phyloP scores from a whole-genome alignment of 1,140 invertebrate species.

The Nymphalis io region DNA sequence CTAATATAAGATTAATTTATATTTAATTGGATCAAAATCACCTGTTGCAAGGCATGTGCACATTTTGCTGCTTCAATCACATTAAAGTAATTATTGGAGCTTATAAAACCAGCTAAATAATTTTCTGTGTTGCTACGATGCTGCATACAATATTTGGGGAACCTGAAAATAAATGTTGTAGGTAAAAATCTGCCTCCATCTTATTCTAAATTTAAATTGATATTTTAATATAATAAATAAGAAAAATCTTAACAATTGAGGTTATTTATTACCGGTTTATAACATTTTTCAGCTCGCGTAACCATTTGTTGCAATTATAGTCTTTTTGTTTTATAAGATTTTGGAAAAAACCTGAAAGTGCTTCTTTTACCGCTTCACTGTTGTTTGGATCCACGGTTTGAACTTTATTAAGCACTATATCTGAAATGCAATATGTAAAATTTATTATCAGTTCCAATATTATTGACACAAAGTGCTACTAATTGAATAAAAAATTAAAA shows the following conservation, averaged over 20 bases:
- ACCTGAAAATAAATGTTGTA: constrained; percentile 52
- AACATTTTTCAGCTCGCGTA: constrained; percentile 53
- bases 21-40: constrained; percentile 25
- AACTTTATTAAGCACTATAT: constrained; percentile 63
- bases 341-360: constrained; percentile 54
- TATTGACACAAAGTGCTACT: background rate
- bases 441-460: background rate
- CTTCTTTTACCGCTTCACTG: constrained; percentile 64
- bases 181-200: background rate
- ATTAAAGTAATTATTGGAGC: constrained; percentile 51
- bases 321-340: constrained; percentile 55
- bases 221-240: background rate
- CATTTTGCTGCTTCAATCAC: constrained; percentile 71
- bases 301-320: constrained; percentile 49
- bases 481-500: background rate
- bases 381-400: constrained; percentile 65
- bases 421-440: constrained; percentile 44
- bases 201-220: background rate
- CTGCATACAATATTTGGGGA: constrained; percentile 63
- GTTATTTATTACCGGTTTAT: constrained; percentile 66
- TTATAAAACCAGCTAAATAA: constrained; percentile 51
- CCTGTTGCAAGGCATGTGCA: constrained; percentile 66
- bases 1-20: no score
- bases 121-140: constrained; percentile 59
- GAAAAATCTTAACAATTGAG: constrained; percentile 31